Percentiles rank a stretch among this genome's conserved stretches.
These are phyloP conservation scores for Athalia rosae DNA, from an alignment of 2,888 invertebrate species.

Conservation along the genomic window DNA sequence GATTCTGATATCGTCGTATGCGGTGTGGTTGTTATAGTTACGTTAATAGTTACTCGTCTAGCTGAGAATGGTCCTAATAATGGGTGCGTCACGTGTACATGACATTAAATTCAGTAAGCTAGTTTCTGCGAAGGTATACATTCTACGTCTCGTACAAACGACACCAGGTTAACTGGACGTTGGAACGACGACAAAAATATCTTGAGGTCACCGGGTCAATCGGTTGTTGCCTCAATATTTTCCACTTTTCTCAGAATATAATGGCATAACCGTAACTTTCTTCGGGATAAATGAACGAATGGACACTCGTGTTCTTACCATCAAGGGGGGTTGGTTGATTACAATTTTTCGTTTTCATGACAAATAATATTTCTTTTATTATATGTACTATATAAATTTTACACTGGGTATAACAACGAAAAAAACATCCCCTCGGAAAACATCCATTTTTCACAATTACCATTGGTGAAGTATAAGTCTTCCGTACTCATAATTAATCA, in stretches of 20 bases:
- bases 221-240: slow-evolving; percentile 23
- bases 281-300: too few species aligned
- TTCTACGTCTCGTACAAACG: not conserved
- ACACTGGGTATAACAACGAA: slow-evolving; percentile 31
- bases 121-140: not conserved
- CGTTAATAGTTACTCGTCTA: slow-evolving; percentile 32
- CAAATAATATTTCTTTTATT: slow-evolving; percentile 40
- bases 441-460: slow-evolving; percentile 8
- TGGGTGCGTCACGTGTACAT: slow-evolving; percentile 19
- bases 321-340: too few species aligned
- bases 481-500: slow-evolving; percentile 1
- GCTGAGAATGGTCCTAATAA: slow-evolving; percentile 19
- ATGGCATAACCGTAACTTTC: not conserved
- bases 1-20: not conserved
- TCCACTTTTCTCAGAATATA: not conserved
- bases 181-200: slow-evolving; percentile 24
- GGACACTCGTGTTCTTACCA: too few species aligned
- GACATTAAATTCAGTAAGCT: slow-evolving; percentile 36
- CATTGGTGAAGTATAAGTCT: not conserved
- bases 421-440: slow-evolving; percentile 24
- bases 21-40: slow-evolving; percentile 12
- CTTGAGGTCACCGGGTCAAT: slow-evolving; percentile 19
- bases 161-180: slow-evolving; percentile 29
- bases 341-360: not conserved
- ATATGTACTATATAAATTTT: slow-evolving; percentile 37